Percentiles rank a stretch among this genome's conserved stretches.
These are phyloP conservation scores for Papilio helenus DNA, from an alignment of 1,140 invertebrate species.

Conservation along the genomic window DNA sequence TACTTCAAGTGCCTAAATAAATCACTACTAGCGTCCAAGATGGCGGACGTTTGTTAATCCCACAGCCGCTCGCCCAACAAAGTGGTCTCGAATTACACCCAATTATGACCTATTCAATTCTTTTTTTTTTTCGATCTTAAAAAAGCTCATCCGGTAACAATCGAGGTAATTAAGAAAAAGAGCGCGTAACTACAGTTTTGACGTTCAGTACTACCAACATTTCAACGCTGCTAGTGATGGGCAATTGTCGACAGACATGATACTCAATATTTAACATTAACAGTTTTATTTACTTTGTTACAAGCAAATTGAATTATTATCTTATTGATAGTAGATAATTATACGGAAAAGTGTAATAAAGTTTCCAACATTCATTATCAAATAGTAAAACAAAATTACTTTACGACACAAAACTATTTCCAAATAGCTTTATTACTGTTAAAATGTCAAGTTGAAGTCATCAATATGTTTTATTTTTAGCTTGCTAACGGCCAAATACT, in stretches of 20 bases:
- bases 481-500: no score
- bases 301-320: not conserved
- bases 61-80: conserved; percentile 69
- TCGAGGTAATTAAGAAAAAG: conserved; percentile 77
- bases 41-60: conserved; percentile 72
- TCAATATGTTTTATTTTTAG: not conserved
- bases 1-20: conserved; percentile 58
- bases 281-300: not conserved
- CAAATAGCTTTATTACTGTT: not conserved
- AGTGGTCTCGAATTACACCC: conserved; percentile 79
- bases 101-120: conserved; percentile 81
- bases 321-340: not conserved
- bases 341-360: not conserved
- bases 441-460: not conserved
- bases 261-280: conserved; percentile 46
- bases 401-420: conserved; percentile 1
- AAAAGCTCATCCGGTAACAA: conserved; percentile 73
- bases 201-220: conserved; percentile 70
- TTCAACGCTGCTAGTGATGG: conserved; percentile 59
- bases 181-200: conserved; percentile 74
- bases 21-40: conserved; percentile 73
- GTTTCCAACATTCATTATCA: not conserved
- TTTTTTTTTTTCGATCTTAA: conserved; percentile 67
- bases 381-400: not conserved
- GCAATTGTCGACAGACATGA: conserved; percentile 49